These are phyloP conservation scores for Candoia aspera DNA, from an alignment of 2,113 vertebrate genomes.

Conservation along the genomic window DNA sequence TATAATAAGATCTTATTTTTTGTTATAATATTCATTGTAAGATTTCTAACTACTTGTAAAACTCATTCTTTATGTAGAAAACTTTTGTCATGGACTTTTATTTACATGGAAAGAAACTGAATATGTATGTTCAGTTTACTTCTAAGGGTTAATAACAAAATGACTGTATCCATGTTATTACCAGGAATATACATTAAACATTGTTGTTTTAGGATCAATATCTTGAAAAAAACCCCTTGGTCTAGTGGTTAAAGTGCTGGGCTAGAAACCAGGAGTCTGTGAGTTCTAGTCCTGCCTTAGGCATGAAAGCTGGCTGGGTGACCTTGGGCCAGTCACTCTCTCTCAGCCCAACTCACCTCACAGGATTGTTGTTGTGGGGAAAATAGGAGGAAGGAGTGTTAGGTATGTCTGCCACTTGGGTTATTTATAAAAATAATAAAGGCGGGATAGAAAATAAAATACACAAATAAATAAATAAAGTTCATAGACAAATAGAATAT, in stretches of 20 bases:
- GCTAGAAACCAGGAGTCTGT: too few species aligned
- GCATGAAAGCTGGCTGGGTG: too few species aligned
- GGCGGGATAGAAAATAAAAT: too few species aligned
- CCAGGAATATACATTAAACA: not conserved
- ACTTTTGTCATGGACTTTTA: slow-evolving; percentile 12
- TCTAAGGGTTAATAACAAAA: not conserved
- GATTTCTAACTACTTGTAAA: slow-evolving; percentile 4
- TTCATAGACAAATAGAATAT: not conserved
- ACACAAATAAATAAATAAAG: too few species aligned
- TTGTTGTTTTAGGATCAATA: not conserved
- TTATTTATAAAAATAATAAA: too few species aligned
- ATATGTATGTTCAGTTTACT: slow-evolving; percentile 4
- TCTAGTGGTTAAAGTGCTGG: too few species aligned
- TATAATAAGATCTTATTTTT: not conserved
- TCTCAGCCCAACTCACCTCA: too few species aligned
- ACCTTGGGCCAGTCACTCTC: too few species aligned
- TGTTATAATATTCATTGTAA: not conserved
- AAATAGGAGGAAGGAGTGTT: too few species aligned
- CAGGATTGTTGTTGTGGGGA: too few species aligned
- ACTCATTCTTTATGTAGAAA: slow-evolving; percentile 2
- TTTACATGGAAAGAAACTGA: slow-evolving; percentile 4
- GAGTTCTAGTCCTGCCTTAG: too few species aligned
- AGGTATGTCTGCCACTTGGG: too few species aligned
- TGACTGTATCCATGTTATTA: slow-evolving; percentile 7
- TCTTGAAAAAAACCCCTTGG: not conserved